These are phyloP conservation scores for Actinia equina DNA, from an alignment of 64 coral and sea anemone genomes.

Conservation along the genomic window DNA sequence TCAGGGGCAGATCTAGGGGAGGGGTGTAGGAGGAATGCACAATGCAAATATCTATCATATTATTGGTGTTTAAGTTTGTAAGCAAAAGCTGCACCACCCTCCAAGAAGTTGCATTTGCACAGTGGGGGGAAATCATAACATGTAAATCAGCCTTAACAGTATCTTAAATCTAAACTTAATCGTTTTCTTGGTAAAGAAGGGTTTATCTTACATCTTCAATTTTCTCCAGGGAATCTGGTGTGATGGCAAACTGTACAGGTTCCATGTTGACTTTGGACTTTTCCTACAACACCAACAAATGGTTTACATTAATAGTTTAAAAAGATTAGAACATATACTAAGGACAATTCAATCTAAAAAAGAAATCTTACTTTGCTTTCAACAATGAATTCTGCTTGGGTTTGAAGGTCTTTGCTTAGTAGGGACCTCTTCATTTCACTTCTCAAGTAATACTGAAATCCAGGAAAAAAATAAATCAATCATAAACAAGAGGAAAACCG, in stretches of 20 bases:
- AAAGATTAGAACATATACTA: background rate
- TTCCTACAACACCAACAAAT: slow-evolving; percentile 25
- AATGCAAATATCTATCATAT: too few species aligned
- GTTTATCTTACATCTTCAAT: slow-evolving; percentile 72
- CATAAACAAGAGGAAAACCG: too few species aligned
- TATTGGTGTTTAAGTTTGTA: too few species aligned
- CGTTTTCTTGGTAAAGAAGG: too few species aligned
- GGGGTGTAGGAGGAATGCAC: too few species aligned
- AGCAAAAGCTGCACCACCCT: too few species aligned
- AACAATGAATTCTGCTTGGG: slow-evolving; percentile 95
- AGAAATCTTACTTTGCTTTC: slow-evolving; percentile 57
- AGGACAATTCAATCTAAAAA: background rate
- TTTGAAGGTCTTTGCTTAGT: slow-evolving; percentile 81
- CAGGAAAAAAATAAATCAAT: background rate
- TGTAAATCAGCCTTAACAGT: too few species aligned
- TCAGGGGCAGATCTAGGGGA: too few species aligned
- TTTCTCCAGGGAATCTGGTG: slow-evolving; percentile 97
- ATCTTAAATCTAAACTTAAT: too few species aligned
- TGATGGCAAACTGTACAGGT: slow-evolving; percentile 83
- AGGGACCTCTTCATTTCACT: slow-evolving; percentile 93
- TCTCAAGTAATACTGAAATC: slow-evolving; percentile 78
- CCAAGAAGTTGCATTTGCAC: too few species aligned
- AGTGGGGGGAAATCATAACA: too few species aligned
- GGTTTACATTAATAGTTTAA: too few species aligned
- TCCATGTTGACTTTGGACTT: slow-evolving; percentile 30